A percentile compares a stretch with the other conserved stretches of the same genome.
Conservation (phyloP, 2,797 vertebrate genomes). For the Chelidonichthys spinosus region DNA sequence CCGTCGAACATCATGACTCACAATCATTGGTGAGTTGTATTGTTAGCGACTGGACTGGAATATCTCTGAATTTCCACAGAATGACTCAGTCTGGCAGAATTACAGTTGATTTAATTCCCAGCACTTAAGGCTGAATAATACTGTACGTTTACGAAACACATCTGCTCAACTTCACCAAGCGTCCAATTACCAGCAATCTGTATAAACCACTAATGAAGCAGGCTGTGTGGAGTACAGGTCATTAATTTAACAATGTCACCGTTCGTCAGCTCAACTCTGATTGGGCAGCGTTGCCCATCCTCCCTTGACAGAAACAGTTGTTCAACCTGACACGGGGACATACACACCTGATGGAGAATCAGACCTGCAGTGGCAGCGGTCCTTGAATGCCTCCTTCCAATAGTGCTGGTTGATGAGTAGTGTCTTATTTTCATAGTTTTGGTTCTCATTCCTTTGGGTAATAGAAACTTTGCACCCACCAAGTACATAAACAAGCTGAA, state of each 20-base stretch:
- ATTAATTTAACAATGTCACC: constrained; percentile 51
- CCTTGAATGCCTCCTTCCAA: neutral
- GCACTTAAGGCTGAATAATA: constrained; percentile 1
- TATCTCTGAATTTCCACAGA: constrained; percentile 21
- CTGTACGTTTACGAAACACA: constrained; percentile 20
- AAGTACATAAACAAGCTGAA: no score
- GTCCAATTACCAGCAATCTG: constrained; percentile 40
- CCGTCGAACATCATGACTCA: constrained; percentile 11
- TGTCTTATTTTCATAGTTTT: neutral
- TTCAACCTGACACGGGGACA: constrained; percentile 16
- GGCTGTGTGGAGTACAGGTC: constrained; percentile 20
- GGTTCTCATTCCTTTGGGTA: neutral
- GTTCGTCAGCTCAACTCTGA: constrained; percentile 37
- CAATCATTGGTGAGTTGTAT: neutral
- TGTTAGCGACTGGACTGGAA: no score
- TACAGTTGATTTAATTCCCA: constrained; percentile 38
- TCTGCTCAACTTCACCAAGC: constrained; percentile 40
- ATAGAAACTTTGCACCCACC: neutral
- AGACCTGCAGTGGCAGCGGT: neutral
- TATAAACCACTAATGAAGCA: constrained; percentile 45
- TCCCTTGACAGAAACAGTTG: constrained; percentile 43
- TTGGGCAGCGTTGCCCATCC: constrained; percentile 18
- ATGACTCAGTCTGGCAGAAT: constrained; percentile 19
- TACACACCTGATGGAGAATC: constrained; percentile 17
- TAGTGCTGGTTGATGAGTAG: neutral